Evolutionary conservation across 2,113 vertebrate genomes (phyloP), one percentile per base, ranked within the genome.

Genomic region (Protobothrops mucrosquamatus): DNA sequence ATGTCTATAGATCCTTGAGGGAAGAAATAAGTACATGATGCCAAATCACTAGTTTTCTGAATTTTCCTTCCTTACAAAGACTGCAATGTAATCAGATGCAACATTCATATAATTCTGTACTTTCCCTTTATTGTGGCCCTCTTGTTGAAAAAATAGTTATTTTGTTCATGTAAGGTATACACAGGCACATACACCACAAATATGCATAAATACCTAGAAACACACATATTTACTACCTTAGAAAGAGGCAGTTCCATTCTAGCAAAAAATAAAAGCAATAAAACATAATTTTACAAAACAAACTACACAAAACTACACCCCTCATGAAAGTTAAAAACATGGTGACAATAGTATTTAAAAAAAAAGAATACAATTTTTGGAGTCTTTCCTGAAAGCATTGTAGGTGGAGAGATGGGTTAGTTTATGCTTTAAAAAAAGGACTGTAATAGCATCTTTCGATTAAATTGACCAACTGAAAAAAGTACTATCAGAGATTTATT

Each of bases 211-310:
- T 88, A 55, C n/a, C 95, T 89, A 94, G 94, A 89, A 92, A 93
- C 56, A 91, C 92, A 93, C 51, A 93, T 10, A 88, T 94, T 22
- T 81, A 86, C 85, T 93, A 24, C 89, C 0, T 0, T 90, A 54
- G 92, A 95, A 97, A 95, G 87, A 52, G 22, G 74, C 22, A 93
- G 29, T 94, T 93, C 94, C 69, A 88, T 24, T 95, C 93, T 93
- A 8, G 1, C 0, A 61, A 87, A 92, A 64, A 88, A 39, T 39
- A 89, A 34, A 5, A 89, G 85, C 43, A 94, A 57, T 23, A n/a
- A 69, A 69, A 34, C 12, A 34, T 34, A 34, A 81, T 81, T 43
- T 34, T 43, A 22, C 6, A 22, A 81, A 81, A 22, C 7, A 39
- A 43, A 22, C 43, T 22, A 43, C 15, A 81, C 9, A 7, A 22